Percentiles rank a stretch among this genome's conserved stretches.
These are phyloP conservation scores for Alentia gelatinosa DNA, from an alignment of 2,888 invertebrate species.

Conservation along the genomic window DNA sequence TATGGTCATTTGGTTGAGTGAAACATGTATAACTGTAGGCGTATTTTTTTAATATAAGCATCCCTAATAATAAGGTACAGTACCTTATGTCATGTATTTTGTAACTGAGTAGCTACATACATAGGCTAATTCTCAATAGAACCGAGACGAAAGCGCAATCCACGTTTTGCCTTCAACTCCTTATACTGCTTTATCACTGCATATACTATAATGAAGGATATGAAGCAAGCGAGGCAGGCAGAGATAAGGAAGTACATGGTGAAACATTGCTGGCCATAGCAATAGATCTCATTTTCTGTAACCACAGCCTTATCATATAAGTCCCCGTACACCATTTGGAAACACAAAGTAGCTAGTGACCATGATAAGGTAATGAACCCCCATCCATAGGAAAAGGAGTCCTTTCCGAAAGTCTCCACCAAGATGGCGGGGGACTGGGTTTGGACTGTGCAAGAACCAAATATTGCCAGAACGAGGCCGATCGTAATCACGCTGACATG, in stretches of 20 bases:
- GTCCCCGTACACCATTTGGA: slow-evolving; percentile 4
- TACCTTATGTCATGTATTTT: too few species aligned
- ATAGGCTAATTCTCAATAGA: too few species aligned
- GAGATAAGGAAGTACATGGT: neutral
- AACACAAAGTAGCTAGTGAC: neutral
- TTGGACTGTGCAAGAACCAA: slow-evolving; percentile 27
- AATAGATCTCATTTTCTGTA: neutral
- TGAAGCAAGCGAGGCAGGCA: neutral
- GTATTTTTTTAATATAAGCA: too few species aligned
- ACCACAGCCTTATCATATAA: neutral
- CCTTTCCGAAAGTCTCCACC: slow-evolving; percentile 40
- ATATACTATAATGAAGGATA: neutral
- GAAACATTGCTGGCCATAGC: slow-evolving; percentile 30
- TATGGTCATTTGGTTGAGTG: too few species aligned
- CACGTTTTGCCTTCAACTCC: neutral
- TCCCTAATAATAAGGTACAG: too few species aligned
- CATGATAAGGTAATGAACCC: neutral
- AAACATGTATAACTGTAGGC: too few species aligned
- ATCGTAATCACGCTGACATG: neutral
- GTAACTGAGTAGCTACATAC: too few species aligned
- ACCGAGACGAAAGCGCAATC: too few species aligned
- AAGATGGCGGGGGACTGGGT: slow-evolving; percentile 43
- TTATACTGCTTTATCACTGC: slow-evolving; percentile 9
- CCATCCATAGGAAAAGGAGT: slow-evolving; percentile 31
- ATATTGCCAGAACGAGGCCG: slow-evolving; percentile 1